Evolutionary conservation across 2,888 invertebrate species (phyloP).

Genomic region (Pandemis corylana): DNA sequence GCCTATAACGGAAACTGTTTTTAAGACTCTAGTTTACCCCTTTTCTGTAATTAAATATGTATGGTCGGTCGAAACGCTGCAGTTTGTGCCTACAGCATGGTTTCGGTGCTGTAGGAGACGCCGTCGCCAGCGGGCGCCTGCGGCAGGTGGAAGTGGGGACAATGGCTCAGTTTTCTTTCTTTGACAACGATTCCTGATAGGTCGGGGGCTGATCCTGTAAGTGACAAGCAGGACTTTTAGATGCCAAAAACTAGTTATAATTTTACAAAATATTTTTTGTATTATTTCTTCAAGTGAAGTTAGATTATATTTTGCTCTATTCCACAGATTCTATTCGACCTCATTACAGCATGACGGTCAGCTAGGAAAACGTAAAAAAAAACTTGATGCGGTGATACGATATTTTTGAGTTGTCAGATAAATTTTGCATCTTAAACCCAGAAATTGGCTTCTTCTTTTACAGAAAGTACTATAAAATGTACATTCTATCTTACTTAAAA

Average conservation of each 20-base stretch:
- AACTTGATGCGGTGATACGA: no score
- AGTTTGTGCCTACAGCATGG: constrained; percentile 11
- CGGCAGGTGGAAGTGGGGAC: constrained; percentile 74
- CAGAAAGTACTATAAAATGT: no score
- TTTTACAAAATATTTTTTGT: not conserved
- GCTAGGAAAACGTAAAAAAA: no score
- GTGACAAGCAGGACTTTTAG: constrained; percentile 8
- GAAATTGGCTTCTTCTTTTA: no score
- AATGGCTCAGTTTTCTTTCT: constrained; percentile 89
- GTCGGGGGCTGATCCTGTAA: constrained; percentile 93
- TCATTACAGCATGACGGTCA: no score
- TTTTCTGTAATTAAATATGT: not conserved
- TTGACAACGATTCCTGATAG: constrained; percentile 90
- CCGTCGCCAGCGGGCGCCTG: not conserved
- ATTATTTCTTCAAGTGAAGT: no score
- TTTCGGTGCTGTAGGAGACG: constrained; percentile 27
- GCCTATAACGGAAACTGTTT: not conserved
- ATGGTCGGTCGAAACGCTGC: not conserved
- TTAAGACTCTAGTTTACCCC: not conserved
- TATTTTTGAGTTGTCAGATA: no score
- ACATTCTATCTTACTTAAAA: no score
- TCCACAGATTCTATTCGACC: no score
- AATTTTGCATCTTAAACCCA: no score
- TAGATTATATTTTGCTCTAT: no score
- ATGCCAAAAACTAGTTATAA: not conserved